These are phyloP conservation scores for Pandemis heparana DNA, from an alignment of 2,888 invertebrate species.

Conservation along the genomic window DNA sequence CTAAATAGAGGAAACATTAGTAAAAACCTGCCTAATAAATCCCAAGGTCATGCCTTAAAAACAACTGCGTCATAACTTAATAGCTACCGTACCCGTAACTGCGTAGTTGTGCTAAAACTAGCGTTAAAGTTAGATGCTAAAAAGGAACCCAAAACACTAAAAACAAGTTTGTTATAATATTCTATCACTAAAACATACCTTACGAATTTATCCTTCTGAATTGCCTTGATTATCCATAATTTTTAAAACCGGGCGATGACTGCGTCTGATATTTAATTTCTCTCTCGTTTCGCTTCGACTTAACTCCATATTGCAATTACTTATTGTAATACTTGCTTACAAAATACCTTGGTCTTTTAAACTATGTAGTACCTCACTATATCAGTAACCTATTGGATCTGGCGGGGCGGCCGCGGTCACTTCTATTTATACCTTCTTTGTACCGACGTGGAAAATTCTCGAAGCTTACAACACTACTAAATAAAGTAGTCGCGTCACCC, in stretches of 20 bases:
- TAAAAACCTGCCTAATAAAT: neutral
- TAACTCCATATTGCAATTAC: constrained; percentile 25
- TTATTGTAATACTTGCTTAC: constrained; percentile 22
- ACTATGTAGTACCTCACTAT: constrained; percentile 20
- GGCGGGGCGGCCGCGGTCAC: constrained; percentile 30
- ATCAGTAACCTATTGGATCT: constrained; percentile 3
- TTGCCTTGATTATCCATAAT: constrained; percentile 27
- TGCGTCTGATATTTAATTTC: constrained; percentile 18
- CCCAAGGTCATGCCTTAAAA: constrained; percentile 22
- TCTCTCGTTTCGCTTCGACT: constrained; percentile 24
- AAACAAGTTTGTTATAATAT: constrained; percentile 4
- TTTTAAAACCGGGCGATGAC: constrained; percentile 43
- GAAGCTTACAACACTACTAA: constrained; percentile 19
- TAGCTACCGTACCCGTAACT: neutral
- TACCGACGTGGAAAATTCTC: constrained; percentile 35
- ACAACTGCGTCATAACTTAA: constrained; percentile 12
- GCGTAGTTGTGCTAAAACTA: constrained; percentile 17
- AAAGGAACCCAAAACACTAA: neutral
- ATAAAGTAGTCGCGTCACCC: constrained; percentile 21
- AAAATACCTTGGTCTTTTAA: constrained; percentile 18
- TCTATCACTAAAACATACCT: constrained; percentile 30
- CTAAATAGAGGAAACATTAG: neutral
- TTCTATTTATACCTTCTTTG: constrained; percentile 35
- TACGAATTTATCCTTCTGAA: constrained; percentile 19
- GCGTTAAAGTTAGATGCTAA: neutral